Evolutionary conservation across 2,888 invertebrate species (phyloP).

Genomic region (Agrilus mali): DNA sequence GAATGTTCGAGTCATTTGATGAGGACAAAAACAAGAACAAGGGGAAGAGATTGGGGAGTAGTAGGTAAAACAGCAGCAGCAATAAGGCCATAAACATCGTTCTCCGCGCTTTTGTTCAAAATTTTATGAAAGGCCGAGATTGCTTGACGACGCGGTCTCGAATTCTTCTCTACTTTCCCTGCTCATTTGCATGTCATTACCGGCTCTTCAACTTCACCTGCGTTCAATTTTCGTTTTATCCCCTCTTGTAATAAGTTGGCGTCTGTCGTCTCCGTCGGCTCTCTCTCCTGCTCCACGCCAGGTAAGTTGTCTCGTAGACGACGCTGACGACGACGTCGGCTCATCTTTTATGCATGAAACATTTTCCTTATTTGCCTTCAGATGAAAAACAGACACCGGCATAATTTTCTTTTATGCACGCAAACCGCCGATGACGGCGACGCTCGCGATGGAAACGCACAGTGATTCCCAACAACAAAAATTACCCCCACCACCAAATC

Average conservation of each 20-base stretch:
- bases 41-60: no score
- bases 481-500: no score
- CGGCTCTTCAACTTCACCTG: slow-evolving; percentile 21
- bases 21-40: no score
- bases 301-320: slow-evolving; percentile 23
- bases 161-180: slow-evolving; percentile 12
- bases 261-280: slow-evolving; percentile 20
- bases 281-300: slow-evolving; percentile 18
- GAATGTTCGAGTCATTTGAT: no score
- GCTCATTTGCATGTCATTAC: slow-evolving; percentile 27
- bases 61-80: no score
- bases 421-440: no score
- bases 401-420: slow-evolving; percentile 21
- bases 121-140: no score
- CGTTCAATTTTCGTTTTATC: slow-evolving; percentile 23
- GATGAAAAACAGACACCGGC: slow-evolving; percentile 30
- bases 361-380: slow-evolving; percentile 34
- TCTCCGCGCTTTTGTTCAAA: slow-evolving; percentile 1
- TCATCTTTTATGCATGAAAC: slow-evolving; percentile 35
- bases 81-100: no score
- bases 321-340: slow-evolving; percentile 9
- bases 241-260: slow-evolving; percentile 24
- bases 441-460: no score
- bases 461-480: no score
- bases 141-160: neutral